A percentile compares a stretch with the other conserved stretches of the same genome.
Conservation (phyloP, 2,888 invertebrate species). For the Bombyx huttoni region DNA sequence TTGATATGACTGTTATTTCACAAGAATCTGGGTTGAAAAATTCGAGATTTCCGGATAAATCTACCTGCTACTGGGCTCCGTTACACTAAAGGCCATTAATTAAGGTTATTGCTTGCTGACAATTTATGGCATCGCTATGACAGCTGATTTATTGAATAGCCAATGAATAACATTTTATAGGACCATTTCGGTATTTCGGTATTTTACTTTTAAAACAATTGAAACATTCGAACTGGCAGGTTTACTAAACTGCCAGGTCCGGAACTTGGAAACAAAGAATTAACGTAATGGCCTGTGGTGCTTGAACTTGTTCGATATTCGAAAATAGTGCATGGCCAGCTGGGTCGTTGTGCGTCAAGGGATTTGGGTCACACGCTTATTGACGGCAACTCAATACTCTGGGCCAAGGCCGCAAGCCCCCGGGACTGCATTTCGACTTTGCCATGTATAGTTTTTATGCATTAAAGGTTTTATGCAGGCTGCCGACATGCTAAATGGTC, state of each 20-base stretch:
- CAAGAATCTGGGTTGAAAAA: slow-evolving; percentile 32
- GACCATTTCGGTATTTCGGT: background rate
- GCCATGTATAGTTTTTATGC: background rate
- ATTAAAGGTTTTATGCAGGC: background rate
- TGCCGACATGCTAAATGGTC: background rate
- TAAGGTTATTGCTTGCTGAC: slow-evolving; percentile 45
- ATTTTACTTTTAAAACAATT: slow-evolving; percentile 2
- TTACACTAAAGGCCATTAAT: slow-evolving; percentile 63
- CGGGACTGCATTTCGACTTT: slow-evolving; percentile 6
- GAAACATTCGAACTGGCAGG: background rate
- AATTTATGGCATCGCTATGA: slow-evolving; percentile 40
- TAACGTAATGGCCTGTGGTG: slow-evolving; percentile 7
- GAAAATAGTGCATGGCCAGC: slow-evolving; percentile 40
- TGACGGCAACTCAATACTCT: slow-evolving; percentile 47
- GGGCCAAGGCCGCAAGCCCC: slow-evolving; percentile 43
- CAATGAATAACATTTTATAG: slow-evolving; percentile 37
- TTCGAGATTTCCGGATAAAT: slow-evolving; percentile 8
- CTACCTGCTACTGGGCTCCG: slow-evolving; percentile 60
- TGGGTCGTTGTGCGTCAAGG: slow-evolving; percentile 21
- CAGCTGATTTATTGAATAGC: slow-evolving; percentile 56
- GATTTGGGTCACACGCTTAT: slow-evolving; percentile 63
- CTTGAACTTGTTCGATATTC: slow-evolving; percentile 52
- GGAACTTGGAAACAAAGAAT: too few species aligned
- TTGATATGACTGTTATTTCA: slow-evolving; percentile 43
- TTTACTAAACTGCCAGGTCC: slow-evolving; percentile 2